Base-by-base conservation (phyloP, 2,797 vertebrate genomes). In the Platyrinchus mystaceus region DNA sequence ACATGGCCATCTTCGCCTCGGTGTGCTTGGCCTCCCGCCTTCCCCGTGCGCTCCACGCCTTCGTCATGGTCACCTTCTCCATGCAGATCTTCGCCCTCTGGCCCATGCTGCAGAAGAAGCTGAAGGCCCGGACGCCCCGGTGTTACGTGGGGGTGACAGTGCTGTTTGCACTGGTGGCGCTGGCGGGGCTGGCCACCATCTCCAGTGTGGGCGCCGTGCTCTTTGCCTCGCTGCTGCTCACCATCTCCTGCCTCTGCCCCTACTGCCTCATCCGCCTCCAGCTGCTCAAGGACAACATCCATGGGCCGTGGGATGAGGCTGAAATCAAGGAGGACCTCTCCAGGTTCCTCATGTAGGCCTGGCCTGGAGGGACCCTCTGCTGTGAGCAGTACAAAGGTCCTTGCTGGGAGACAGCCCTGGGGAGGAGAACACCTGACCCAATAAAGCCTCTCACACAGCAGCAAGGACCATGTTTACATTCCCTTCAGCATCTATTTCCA, bases 251-350 rank as follows among this genome's bases (percentile, higher is more conserved):
- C 59, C 97, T 99, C 74, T 99, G 99, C 90, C 99, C 99, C 23
- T 98, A 99, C 93, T 98, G 98, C 90, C 98, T 99, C 47, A 98
- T 99, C 71, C 96, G 96, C 64, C 97, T 99, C 41, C 99, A 99
- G 97, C 98, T 98, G 86, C 98, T 99, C 95, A 99, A 99, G 95
- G 99, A 99, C 97, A 99, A 99, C 95, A 99, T 99, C 92, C 99
- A 99, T 0, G 99, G 99, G 22, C 99, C 99, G 0, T 99, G 99
- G 99, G 99, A 99, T 5, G 99, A 99, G 96, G 99, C 99, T 1
- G 99, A 99, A 96, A 99, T 99, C 95, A 99, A 98, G 14, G 99
- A 99, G 94, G 99, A 99, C 94, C 97, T 99, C 43, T 98, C 98
- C 68, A 97, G 93, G 92, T 99, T 99, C 94, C 97, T 99, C 91